Percentiles rank a stretch among this genome's conserved stretches.
Evolutionary conservation across 2,113 vertebrate genomes (phyloP).

Genomic region (Onychorhynchus coronatus): DNA sequence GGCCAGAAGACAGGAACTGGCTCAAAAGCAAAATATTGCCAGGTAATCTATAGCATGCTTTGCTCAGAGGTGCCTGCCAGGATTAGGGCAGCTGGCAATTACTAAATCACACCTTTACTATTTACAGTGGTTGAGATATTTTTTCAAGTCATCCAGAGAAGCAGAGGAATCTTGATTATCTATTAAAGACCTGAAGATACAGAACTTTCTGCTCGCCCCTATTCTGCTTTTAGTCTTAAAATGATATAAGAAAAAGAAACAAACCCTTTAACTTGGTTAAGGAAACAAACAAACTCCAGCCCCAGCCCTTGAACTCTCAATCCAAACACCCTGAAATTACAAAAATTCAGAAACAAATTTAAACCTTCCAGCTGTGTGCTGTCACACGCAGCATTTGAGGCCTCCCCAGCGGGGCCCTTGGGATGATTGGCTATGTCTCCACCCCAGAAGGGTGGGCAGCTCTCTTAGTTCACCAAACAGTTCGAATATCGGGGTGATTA

Average conservation of each 20-base stretch:
- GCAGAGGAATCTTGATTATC: not conserved
- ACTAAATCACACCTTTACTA: not conserved
- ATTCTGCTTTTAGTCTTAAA: not conserved
- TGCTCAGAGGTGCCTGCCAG: not conserved
- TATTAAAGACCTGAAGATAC: not conserved
- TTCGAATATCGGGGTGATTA: not conserved
- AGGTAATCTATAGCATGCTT: constrained; percentile 75
- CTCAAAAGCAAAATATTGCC: constrained; percentile 92
- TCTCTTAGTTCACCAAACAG: not conserved
- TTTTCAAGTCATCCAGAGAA: not conserved
- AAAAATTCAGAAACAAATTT: not conserved
- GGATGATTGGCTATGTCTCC: not conserved
- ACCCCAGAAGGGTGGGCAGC: not conserved
- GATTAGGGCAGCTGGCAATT: not conserved
- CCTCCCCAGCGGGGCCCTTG: not conserved
- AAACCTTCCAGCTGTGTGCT: not conserved
- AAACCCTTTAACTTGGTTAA: not conserved
- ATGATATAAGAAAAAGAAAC: not conserved
- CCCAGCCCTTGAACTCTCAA: not conserved
- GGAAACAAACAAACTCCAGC: not conserved
- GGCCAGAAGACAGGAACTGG: constrained; percentile 89
- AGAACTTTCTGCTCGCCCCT: not conserved
- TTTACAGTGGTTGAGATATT: not conserved
- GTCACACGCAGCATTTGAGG: not conserved
- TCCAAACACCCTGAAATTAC: not conserved